A percentile compares a stretch with the other conserved stretches of the same genome.
phyloP scores from a whole-genome alignment of 2,888 invertebrate genomes.

The Rhodophaea formosa region DNA sequence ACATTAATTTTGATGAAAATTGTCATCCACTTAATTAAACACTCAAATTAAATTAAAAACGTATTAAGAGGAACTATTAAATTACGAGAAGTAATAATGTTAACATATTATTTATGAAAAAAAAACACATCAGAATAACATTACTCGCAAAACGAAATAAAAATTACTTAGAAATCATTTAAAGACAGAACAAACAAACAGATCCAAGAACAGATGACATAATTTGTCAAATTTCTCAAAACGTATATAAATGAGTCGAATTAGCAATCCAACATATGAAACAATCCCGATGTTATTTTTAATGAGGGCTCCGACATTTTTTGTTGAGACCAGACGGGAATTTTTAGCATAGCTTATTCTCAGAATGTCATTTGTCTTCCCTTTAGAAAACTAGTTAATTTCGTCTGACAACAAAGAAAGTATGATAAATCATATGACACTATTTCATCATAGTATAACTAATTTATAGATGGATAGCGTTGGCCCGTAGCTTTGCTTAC shows the following conservation, averaged over 20 bases:
- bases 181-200: not conserved
- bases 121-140: too few relatives aligned
- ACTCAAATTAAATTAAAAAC: too few relatives aligned
- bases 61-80: too few relatives aligned
- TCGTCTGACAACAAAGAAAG: conserved; percentile 8
- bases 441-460: too few relatives aligned
- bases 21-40: too few relatives aligned
- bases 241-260: conserved; percentile 12
- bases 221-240: conserved; percentile 13
- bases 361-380: conserved; percentile 13
- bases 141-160: too few relatives aligned
- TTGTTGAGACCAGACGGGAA: conserved; percentile 3
- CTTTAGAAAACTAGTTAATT: conserved; percentile 12
- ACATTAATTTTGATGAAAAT: too few relatives aligned
- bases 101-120: too few relatives aligned
- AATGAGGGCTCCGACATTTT: conserved; percentile 4
- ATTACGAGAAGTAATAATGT: too few relatives aligned
- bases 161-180: too few relatives aligned
- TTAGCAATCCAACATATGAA: conserved; percentile 16
- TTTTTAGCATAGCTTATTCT: conserved; percentile 10
- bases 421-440: not conserved
- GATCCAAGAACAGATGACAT: conserved; percentile 15
- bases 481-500: too few relatives aligned
- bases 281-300: conserved; percentile 13
- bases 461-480: too few relatives aligned